A percentile compares a stretch with the other conserved stretches of the same genome.
Evolutionary conservation across 2,888 invertebrate species (phyloP).

Genomic region (Argynnis bischoffii): DNA sequence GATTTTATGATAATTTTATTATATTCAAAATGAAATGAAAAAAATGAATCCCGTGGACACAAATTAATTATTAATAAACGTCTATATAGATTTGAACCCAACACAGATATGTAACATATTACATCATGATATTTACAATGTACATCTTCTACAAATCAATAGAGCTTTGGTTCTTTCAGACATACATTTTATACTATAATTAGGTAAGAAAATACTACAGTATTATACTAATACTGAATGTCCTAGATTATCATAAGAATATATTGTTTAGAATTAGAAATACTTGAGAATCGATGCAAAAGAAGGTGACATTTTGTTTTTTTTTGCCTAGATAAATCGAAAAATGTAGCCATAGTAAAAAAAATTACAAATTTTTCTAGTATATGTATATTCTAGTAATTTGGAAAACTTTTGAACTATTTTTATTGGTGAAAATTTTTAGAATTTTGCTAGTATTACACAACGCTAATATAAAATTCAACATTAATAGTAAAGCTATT

Average conservation of each 20-base stretch:
- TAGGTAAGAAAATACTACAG: constrained; percentile 46
- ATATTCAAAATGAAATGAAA: neutral
- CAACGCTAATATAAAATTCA: constrained; percentile 1
- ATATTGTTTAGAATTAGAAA: constrained; percentile 10
- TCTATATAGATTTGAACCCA: constrained; percentile 53
- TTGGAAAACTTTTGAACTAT: no score
- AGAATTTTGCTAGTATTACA: constrained; percentile 2
- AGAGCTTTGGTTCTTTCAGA: constrained; percentile 50
- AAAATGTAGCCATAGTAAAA: neutral
- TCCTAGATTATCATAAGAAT: constrained; percentile 51
- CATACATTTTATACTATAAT: constrained; percentile 25
- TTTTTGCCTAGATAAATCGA: neutral
- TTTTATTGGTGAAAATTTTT: no score
- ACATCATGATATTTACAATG: constrained; percentile 66
- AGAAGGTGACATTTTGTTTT: neutral
- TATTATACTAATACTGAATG: constrained; percentile 64
- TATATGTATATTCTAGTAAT: no score
- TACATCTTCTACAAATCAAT: constrained; percentile 34
- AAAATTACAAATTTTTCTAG: neutral
- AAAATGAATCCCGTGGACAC: constrained; percentile 27
- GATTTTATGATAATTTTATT: neutral
- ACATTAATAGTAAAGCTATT: constrained; percentile 19
- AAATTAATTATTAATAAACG: constrained; percentile 33
- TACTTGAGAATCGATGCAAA: neutral
- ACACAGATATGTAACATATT: constrained; percentile 63